Conservation (phyloP, 1,140 invertebrate species). For the Pectinophora gossypiella region DNA sequence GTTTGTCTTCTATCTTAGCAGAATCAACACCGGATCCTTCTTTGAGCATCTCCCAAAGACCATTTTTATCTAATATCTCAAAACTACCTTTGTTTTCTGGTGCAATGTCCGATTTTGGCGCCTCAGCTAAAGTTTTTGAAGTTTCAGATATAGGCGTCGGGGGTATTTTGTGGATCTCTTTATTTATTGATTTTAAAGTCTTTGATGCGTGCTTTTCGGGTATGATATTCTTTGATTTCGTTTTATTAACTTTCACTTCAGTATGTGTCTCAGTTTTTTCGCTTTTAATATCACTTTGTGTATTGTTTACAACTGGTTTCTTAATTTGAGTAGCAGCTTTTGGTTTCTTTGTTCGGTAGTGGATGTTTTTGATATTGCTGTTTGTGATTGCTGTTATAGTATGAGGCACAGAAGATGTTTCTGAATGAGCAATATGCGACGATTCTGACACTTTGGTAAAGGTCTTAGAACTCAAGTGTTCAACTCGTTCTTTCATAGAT, state of each 20-base stretch:
- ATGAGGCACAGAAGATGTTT: constrained; percentile 33
- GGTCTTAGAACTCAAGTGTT: not conserved
- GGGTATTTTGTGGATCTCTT: constrained; percentile 74
- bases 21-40: constrained; percentile 59
- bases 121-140: constrained; percentile 48
- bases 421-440: constrained; percentile 9
- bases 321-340: constrained; percentile 53
- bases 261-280: constrained; percentile 28
- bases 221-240: constrained; percentile 29
- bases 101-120: constrained; percentile 48
- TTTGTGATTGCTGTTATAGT: constrained; percentile 57
- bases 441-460: not conserved
- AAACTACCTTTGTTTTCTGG: constrained; percentile 75
- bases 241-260: constrained; percentile 34
- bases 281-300: not conserved
- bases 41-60: constrained; percentile 77
- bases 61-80: constrained; percentile 76
- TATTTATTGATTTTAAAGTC: constrained; percentile 73
- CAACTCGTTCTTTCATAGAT: not conserved
- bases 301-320: constrained; percentile 29
- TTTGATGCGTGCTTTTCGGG: constrained; percentile 39
- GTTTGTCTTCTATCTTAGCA: constrained; percentile 53
- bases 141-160: constrained; percentile 67
- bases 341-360: constrained; percentile 57
- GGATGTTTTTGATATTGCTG: constrained; percentile 54